Base-by-base conservation (phyloP, 2,888 invertebrate species). In the Zhuqinia jingwanae region DNA sequence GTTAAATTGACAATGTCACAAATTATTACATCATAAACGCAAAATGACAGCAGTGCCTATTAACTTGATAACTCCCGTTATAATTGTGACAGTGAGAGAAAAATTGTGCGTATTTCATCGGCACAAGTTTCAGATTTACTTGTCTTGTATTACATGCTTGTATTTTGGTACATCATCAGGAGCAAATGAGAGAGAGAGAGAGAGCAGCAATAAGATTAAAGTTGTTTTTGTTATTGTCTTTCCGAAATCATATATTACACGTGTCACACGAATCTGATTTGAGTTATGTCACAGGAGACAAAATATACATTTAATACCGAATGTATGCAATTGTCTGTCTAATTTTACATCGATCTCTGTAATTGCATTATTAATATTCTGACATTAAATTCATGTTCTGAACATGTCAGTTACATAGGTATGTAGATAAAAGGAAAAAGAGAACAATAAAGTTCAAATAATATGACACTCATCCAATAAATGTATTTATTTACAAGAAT, bases 191-290 rank as follows among this genome's bases (percentile, higher is more conserved):
- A n/a, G n/a, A n/a, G n/a, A n/a, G n/a, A n/a, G n/a, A n/a, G n/a
- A 8, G 36, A 6, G 36, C 25, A 22, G 25, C 22, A 42, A 45
- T 13, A 45, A 30, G 17, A 25, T 65, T 6, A 65, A 30, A 15
- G 17, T 42, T 70, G 73, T 73, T 47, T 27, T 73, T 73, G 50
- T 73, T 30, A 6, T 6, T 73, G 27, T 73, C 27, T 47, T 13
- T 15, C 73, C 47, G 47, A 70, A 70, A 47, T 70, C 27, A 22
- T 36, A 36, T 36, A 50, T 50, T 50, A 70, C 70, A 47, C 47
- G 6, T 6, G 25, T 70, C 70, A 25, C 70, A 70, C 45, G 42
- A 68, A 45, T 68, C 17, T 8, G 45, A 15, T n/a, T 60, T 30
- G n/a, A 45, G 1, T 1, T n/a, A 45, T 65, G 63, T 65, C 36